These are phyloP conservation scores for Macrophya alboannulata DNA, from an alignment of 2,888 invertebrate genomes.

Conservation along the genomic window DNA sequence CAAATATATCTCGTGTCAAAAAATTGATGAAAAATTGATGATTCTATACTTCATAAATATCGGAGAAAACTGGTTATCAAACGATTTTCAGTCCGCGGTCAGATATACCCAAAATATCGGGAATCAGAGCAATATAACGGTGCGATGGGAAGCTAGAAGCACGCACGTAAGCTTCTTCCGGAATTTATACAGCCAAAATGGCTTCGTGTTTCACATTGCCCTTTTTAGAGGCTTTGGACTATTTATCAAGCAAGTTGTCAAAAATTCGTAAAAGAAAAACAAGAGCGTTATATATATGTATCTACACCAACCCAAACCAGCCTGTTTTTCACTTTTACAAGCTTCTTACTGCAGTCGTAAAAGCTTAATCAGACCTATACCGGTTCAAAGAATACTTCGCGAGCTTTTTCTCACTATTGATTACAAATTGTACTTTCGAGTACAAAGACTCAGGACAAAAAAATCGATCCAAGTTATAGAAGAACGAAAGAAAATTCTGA, in stretches of 20 bases:
- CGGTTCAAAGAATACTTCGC: background rate
- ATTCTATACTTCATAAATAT: background rate
- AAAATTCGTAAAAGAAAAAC: constrained; percentile 1
- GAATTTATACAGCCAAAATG: constrained; percentile 22
- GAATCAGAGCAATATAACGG: background rate
- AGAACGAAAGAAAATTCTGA: background rate
- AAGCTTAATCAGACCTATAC: background rate
- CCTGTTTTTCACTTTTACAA: background rate
- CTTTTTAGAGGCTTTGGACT: background rate
- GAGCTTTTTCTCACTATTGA: background rate
- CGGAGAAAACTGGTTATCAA: background rate
- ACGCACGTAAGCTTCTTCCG: background rate
- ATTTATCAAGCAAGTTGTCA: constrained; percentile 16
- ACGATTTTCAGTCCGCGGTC: background rate
- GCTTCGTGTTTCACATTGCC: constrained; percentile 5
- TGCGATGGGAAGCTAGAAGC: background rate
- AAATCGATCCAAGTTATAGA: background rate
- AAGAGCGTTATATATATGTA: background rate
- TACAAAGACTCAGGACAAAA: background rate
- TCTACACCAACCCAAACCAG: background rate
- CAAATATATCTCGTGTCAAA: background rate
- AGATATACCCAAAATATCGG: background rate
- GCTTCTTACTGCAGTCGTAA: background rate
- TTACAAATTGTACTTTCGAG: background rate
- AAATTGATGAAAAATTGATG: background rate